phyloP scores from a whole-genome alignment of 2,113 vertebrate genomes.

The Diadophis punctatus region DNA sequence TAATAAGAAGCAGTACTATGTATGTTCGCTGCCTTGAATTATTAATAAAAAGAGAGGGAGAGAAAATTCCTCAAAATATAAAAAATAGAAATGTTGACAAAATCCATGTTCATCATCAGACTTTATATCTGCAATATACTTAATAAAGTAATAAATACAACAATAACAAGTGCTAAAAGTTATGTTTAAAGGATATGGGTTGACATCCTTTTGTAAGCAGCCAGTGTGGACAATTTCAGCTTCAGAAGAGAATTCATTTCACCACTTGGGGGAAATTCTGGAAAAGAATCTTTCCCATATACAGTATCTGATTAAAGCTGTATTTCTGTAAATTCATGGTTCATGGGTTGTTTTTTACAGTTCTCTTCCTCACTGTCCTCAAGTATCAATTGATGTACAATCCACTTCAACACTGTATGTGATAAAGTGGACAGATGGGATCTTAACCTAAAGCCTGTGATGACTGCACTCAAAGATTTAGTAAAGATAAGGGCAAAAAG shows the following conservation, averaged over 20 bases:
- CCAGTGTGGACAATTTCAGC: not conserved
- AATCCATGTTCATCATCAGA: not conserved
- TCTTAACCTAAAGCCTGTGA: not conserved
- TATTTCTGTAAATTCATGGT: not conserved
- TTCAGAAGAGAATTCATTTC: not conserved
- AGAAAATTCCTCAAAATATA: not conserved
- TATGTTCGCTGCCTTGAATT: too few species aligned
- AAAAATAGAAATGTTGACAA: not conserved
- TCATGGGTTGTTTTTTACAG: not conserved
- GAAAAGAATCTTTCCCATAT: not conserved
- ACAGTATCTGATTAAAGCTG: not conserved
- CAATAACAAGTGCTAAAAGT: not conserved
- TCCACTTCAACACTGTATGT: not conserved
- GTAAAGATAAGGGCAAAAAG: not conserved
- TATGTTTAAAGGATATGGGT: not conserved
- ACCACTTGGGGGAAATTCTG: not conserved
- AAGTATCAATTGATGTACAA: not conserved
- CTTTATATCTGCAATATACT: not conserved
- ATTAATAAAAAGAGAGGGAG: not conserved
- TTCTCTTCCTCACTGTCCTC: not conserved
- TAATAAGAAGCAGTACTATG: not conserved
- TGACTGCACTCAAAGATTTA: not conserved
- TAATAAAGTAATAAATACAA: not conserved
- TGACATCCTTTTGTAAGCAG: not conserved
- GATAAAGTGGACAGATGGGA: not conserved